A percentile compares a stretch with the other conserved stretches of the same genome.
Conservation (phyloP, 2,888 invertebrate genomes). For the Synergus itoensis region DNA sequence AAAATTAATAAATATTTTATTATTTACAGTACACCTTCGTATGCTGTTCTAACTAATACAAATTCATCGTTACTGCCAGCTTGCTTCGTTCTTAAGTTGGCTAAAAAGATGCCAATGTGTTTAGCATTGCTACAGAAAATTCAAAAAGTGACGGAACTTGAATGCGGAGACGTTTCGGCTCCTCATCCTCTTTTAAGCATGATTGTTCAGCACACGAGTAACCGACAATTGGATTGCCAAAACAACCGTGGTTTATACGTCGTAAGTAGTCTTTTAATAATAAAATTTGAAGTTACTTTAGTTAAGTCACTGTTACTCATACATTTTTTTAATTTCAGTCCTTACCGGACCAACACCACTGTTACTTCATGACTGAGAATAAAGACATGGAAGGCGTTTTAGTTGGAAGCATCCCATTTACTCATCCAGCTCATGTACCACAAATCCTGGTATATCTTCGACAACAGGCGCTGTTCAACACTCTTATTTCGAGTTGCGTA, state of each 20-base stretch:
- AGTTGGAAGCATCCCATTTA: conserved; percentile 92
- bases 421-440: conserved; percentile 95
- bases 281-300: not conserved
- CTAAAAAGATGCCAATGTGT: conserved; percentile 92
- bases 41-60: conserved; percentile 87
- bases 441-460: conserved; percentile 90
- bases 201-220: conserved; percentile 88
- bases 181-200: conserved; percentile 86
- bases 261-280: conserved; percentile 79
- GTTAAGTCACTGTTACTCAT: no score
- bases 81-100: conserved; percentile 90
- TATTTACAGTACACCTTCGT: conserved; percentile 85
- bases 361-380: conserved; percentile 94
- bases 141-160: conserved; percentile 82
- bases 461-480: conserved; percentile 95
- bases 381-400: conserved; percentile 87
- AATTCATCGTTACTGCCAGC: conserved; percentile 96
- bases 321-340: conserved; percentile 80
- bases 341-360: conserved; percentile 95
- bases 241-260: conserved; percentile 91
- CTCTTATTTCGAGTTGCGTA: conserved; percentile 92
- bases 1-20: conserved; percentile 30
- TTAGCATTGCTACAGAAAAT: conserved; percentile 86
- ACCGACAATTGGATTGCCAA: conserved; percentile 85
- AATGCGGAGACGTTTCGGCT: conserved; percentile 80